phyloP scores from a whole-genome alignment of 2,888 invertebrate genomes.

The Drosophila atroscutellata region DNA sequence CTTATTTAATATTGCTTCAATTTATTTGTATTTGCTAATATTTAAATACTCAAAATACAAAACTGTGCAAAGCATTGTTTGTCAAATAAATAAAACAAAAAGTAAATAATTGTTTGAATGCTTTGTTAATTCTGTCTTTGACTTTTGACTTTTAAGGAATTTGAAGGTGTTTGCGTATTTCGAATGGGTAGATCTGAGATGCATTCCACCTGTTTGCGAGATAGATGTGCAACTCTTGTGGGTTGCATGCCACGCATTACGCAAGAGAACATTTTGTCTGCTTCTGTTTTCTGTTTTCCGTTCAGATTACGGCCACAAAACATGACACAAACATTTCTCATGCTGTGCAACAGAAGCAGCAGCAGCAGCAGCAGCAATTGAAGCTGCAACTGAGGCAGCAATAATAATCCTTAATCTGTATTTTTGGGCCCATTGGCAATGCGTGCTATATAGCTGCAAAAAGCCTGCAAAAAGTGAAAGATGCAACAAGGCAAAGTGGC shows the following conservation, averaged over 20 bases:
- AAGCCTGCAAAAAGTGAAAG: conserved; percentile 49
- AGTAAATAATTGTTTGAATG: neutral
- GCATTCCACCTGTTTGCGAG: conserved; percentile 27
- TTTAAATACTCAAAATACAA: neutral
- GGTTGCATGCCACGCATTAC: conserved; percentile 32
- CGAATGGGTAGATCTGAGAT: conserved; percentile 4
- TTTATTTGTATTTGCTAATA: neutral
- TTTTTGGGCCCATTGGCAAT: conserved; percentile 44
- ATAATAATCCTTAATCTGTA: conserved; percentile 50
- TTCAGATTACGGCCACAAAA: conserved; percentile 55
- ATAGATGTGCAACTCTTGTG: neutral
- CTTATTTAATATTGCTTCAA: neutral
- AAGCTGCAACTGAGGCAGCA: conserved; percentile 15
- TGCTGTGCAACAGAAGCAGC: conserved; percentile 45
- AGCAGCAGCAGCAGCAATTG: conserved; percentile 17
- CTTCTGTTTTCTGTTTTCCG: conserved; percentile 4
- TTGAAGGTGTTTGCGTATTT: neutral
- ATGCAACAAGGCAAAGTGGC: conserved; percentile 32
- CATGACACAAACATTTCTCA: conserved; percentile 71
- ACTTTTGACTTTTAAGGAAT: neutral
- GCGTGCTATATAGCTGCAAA: conserved; percentile 43
- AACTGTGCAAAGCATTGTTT: neutral
- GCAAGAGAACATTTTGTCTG: conserved; percentile 21
- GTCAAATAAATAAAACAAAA: neutral
- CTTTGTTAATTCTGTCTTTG: neutral